phyloP scores from a whole-genome alignment of 2,797 vertebrate genomes.

The Acipenser oxyrinchus region DNA sequence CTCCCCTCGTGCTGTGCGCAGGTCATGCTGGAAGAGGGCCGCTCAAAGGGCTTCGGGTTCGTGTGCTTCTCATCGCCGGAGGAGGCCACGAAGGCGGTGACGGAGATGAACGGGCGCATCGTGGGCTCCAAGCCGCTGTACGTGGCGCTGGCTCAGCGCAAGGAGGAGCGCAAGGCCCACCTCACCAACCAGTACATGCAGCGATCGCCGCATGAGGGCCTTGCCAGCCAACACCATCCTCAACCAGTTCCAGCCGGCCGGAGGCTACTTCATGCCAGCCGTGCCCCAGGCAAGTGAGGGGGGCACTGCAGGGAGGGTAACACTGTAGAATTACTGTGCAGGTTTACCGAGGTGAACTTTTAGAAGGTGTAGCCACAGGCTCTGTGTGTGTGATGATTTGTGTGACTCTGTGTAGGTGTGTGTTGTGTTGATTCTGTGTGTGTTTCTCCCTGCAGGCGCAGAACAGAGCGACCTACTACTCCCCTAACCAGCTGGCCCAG shows the following conservation, averaged over 20 bases:
- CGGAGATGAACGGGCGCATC: slow-evolving; percentile 98
- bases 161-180: slow-evolving; percentile 95
- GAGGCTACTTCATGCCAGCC: slow-evolving; percentile 94
- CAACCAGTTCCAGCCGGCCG: slow-evolving; percentile 94
- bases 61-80: slow-evolving; percentile 98
- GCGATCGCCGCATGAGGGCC: slow-evolving; percentile 95
- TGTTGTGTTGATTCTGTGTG: neutral
- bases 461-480: slow-evolving; percentile 92
- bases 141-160: slow-evolving; percentile 91
- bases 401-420: neutral
- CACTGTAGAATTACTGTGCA: neutral
- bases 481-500: slow-evolving; percentile 90
- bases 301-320: neutral
- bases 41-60: slow-evolving; percentile 97
- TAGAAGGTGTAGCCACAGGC: too few species aligned
- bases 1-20: slow-evolving; percentile 37
- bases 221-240: slow-evolving; percentile 93
- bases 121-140: slow-evolving; percentile 96
- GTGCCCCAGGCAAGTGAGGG: slow-evolving; percentile 75
- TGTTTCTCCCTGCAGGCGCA: slow-evolving; percentile 67
- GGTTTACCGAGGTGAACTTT: too few species aligned
- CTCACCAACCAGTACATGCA: slow-evolving; percentile 99
- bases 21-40: slow-evolving; percentile 97
- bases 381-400: neutral
- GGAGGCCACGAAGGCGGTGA: slow-evolving; percentile 96